Evolutionary conservation across 2,113 vertebrate species (phyloP), one percentile per base, ranked within the genome.

Genomic region (Pagrus major): DNA sequence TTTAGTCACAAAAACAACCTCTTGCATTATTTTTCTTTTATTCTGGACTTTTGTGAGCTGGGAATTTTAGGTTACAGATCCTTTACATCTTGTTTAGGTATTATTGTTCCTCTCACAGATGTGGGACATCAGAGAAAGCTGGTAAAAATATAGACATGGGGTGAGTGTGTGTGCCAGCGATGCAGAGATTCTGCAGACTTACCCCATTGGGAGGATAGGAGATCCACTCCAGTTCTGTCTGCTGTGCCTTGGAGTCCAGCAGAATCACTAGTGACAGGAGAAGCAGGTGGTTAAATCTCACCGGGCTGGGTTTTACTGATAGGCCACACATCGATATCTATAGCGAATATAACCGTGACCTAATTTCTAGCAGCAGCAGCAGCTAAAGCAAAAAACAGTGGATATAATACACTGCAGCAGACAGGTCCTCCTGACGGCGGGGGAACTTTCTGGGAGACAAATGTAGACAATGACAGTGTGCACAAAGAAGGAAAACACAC

Each of bases 211-310:
- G 96, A 93, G 98, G 98, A 95, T 96, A 99, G 72, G 98, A 98
- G 95, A 99, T 98, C 98, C 98, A 99, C 95, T 99, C 98, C 93
- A 99, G 92, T 69, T 99, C 98, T 92, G 98, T 99, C 93, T 99
- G 98, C 95, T 99, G 98, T 95, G 97, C 97, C 97, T 99, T 99
- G 88, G 98, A 99, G 94, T 99, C 98, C 96, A 99, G 93, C 88
- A 99, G 95, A 93, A 97, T 96, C 95, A 99, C 98, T 99, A 89
- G 89, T 94, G 94, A 94, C 86, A 89, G 91, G 89, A 92, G 72
- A 92, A 71, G 78, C 86, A 92, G 83, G 88, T 88, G 88, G 90
- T 92, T 93, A 93, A 92, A 90, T 89, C 89, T 91, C 88, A 90
- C 70, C 35, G 52, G 80, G 35, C 55, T 71, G 25, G 15, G 14